Evolutionary conservation across 2,888 invertebrate species (phyloP).

Genomic region (Phyllotreta striolata): DNA sequence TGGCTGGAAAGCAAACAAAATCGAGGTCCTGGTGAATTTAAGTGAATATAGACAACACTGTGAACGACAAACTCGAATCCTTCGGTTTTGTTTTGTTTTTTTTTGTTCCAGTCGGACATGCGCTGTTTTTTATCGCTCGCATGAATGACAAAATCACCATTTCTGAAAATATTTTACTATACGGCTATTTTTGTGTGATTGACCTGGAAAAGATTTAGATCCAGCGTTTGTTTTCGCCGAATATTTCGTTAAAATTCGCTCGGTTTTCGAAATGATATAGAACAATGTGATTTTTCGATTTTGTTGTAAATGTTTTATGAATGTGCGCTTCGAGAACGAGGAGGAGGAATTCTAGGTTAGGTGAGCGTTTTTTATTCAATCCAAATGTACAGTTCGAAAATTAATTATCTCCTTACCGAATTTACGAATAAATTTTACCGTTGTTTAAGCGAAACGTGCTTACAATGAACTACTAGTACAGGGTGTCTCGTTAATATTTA

Average conservation of each 20-base stretch:
- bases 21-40: too few species aligned
- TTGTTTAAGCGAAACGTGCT: too few species aligned
- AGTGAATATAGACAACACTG: too few species aligned
- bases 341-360: slow-evolving; percentile 23
- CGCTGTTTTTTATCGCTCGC: background rate
- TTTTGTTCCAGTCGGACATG: background rate
- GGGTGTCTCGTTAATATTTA: too few species aligned
- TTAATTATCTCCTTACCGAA: too few species aligned
- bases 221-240: background rate
- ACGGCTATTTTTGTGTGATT: slow-evolving; percentile 11
- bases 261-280: background rate
- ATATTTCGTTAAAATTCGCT: background rate
- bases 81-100: background rate
- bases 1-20: too few species aligned
- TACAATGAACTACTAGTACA: too few species aligned
- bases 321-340: slow-evolving; percentile 8
- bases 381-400: too few species aligned
- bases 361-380: slow-evolving; percentile 14
- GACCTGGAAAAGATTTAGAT: slow-evolving; percentile 3
- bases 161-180: slow-evolving; percentile 1
- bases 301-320: too few species aligned
- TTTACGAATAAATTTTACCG: too few species aligned
- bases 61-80: too few species aligned
- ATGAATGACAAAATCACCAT: slow-evolving; percentile 11
- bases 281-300: slow-evolving; percentile 5